phyloP scores from a whole-genome alignment of 1,140 invertebrate species.

The Ctenoplectra terminalis region DNA sequence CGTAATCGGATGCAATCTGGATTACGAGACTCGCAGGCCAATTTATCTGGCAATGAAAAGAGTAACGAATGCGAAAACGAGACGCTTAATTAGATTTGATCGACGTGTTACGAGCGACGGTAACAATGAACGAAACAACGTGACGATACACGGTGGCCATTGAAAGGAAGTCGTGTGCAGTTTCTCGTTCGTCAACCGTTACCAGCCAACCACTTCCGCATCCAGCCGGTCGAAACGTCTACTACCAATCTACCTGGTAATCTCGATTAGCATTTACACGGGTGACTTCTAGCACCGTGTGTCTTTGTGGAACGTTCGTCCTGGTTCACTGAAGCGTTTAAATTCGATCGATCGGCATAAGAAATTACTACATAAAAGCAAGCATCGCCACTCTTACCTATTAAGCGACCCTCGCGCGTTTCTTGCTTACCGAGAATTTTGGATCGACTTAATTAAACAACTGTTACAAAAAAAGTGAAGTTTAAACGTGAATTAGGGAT shows the following conservation, averaged over 20 bases:
- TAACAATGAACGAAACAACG: neutral
- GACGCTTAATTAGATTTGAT: constrained; percentile 24
- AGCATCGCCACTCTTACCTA: neutral
- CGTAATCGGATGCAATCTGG: neutral
- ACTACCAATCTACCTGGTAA: constrained; percentile 24
- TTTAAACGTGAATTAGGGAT: too few relatives aligned
- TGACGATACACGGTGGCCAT: neutral
- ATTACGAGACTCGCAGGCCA: neutral
- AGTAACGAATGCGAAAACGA: neutral
- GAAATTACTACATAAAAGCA: constrained; percentile 17
- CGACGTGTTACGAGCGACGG: neutral
- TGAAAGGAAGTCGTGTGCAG: constrained; percentile 11
- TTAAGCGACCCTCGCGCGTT: neutral
- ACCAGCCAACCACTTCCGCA: constrained; percentile 22
- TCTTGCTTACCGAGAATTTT: neutral
- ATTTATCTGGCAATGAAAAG: neutral
- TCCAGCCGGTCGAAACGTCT: constrained; percentile 23
- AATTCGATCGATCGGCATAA: constrained; percentile 40
- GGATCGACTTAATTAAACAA: too few relatives aligned
- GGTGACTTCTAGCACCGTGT: constrained; percentile 4
- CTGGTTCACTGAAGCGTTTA: constrained; percentile 40
- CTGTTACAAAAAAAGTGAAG: too few relatives aligned
- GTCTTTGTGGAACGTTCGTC: constrained; percentile 18
- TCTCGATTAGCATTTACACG: constrained; percentile 53
- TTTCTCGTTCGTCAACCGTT: constrained; percentile 31